Evolutionary conservation across 2,113 vertebrate genomes (phyloP).

Genomic region (Arizona elegans): DNA sequence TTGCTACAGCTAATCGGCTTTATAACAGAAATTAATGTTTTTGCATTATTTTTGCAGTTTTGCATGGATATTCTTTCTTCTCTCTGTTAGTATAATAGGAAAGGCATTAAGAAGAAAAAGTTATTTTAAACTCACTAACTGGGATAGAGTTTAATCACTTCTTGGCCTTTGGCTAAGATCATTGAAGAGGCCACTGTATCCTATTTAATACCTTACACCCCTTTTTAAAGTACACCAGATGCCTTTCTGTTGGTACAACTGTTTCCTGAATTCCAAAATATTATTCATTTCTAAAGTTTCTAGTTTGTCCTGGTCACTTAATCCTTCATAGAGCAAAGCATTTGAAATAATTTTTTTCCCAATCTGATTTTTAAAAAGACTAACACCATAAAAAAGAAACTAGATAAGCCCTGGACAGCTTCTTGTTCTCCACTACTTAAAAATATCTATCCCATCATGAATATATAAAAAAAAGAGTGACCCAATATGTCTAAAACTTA

Average conservation of each 20-base stretch:
- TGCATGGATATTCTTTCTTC: conserved; percentile 41
- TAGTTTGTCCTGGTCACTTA: conserved; percentile 1
- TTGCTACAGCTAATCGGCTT: conserved; percentile 32
- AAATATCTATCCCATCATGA: not conserved
- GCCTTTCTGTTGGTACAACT: conserved; percentile 51
- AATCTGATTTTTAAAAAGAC: not conserved
- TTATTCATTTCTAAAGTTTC: conserved; percentile 36
- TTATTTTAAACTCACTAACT: conserved; percentile 69
- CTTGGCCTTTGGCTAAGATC: conserved; percentile 8
- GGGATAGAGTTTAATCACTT: conserved; percentile 59
- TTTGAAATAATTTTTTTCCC: not conserved
- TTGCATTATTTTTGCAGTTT: conserved; percentile 64
- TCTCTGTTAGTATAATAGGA: conserved; percentile 42
- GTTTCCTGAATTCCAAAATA: conserved; percentile 58
- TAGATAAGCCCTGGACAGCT: not conserved
- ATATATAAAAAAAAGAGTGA: not conserved
- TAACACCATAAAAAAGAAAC: not conserved
- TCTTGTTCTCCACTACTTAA: not conserved
- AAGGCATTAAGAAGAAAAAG: conserved; percentile 49
- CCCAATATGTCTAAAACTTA: not conserved
- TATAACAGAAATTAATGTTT: conserved; percentile 49
- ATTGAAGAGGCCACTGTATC: conserved; percentile 43
- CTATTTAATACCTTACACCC: conserved; percentile 38
- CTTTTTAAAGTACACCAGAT: conserved; percentile 50
- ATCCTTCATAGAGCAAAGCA: not conserved